Conservation (phyloP, 1,140 invertebrate species). For the Rhyacophila brunnea region DNA sequence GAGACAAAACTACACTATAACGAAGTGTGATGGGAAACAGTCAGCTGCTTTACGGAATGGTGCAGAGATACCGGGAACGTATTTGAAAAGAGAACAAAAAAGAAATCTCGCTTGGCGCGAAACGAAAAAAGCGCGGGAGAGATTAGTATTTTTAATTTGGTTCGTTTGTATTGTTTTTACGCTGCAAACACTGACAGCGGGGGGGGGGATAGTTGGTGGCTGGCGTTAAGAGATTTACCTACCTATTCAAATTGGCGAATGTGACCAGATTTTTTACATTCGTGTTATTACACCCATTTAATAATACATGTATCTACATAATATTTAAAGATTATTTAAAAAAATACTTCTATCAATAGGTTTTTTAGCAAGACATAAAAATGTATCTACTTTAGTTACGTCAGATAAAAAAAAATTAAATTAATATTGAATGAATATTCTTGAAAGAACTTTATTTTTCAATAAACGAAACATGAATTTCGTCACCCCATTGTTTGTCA, state of each 20-base stretch:
- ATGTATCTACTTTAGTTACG: no score
- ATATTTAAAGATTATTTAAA: no score
- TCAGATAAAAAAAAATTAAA: no score
- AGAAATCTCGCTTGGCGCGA: conserved; percentile 24
- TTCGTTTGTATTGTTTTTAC: conserved; percentile 28
- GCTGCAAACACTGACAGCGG: neutral
- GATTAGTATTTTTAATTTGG: conserved; percentile 33
- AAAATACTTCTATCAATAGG: no score
- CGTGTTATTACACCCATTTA: no score
- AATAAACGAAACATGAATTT: no score
- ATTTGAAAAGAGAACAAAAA: conserved; percentile 24
- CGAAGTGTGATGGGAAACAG: conserved; percentile 32
- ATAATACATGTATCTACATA: no score
- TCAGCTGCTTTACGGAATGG: conserved; percentile 31
- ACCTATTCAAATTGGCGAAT: neutral
- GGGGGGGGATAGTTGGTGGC: conserved; percentile 6
- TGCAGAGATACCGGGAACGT: conserved; percentile 15
- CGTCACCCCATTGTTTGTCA: no score
- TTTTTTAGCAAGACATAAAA: no score
- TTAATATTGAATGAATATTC: no score
- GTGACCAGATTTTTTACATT: neutral
- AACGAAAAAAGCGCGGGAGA: conserved; percentile 20
- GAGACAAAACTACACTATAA: no score
- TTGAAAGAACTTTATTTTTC: no score
- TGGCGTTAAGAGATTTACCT: conserved; percentile 25